Evolutionary conservation across 2,888 invertebrate species (phyloP), one percentile per base, ranked within the genome.

Genomic region (Syritta pipiens): DNA sequence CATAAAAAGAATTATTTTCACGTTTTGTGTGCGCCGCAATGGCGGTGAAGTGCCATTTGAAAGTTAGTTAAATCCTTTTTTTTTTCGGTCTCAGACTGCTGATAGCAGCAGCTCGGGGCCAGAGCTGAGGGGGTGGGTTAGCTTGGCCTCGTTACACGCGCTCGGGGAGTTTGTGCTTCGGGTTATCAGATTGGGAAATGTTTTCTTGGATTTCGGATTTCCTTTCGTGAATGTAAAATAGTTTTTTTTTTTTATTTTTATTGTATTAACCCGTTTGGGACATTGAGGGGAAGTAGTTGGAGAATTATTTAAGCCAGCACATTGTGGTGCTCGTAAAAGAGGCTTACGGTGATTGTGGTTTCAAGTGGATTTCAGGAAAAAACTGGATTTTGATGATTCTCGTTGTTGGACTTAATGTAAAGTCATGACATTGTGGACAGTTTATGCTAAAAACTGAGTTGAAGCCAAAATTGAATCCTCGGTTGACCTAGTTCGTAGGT

Each of bases 1-100:
- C 85, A 87, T 87, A 87, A 88, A 88, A 88, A 84, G 87, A 87
- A 87, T 87, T 87, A 86, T 87, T 86, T 86, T 87, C 85, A 83
- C 85, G 86, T 87, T 86, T 85, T 84, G 85, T 84, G 77, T 79
- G 71, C 74, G 76, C 74, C 57, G 74, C 71, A 79, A 79, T 82
- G 79, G 74, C 74, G 51, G 51, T 68, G 62, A 79, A 79, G 79
- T 79, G 67, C 79, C 74, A 74, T 79, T 79, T 68, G 79, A 79
- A 79, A 79, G 79, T 79, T 74, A 79, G 79, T 79, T 79, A 79
- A 79, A 79, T 79, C 79, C 79, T 74, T 79, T 75, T 68, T 44
- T 79, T 42, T 17, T 9, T 20, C 1, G 79, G 55, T 60, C 72
- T 44, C 55, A 42, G 59, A 24, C 46, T 46, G 44, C 24, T 26